Conservation (phyloP, 2,113 vertebrate genomes). For the Gadus chalcogrammus region DNA sequence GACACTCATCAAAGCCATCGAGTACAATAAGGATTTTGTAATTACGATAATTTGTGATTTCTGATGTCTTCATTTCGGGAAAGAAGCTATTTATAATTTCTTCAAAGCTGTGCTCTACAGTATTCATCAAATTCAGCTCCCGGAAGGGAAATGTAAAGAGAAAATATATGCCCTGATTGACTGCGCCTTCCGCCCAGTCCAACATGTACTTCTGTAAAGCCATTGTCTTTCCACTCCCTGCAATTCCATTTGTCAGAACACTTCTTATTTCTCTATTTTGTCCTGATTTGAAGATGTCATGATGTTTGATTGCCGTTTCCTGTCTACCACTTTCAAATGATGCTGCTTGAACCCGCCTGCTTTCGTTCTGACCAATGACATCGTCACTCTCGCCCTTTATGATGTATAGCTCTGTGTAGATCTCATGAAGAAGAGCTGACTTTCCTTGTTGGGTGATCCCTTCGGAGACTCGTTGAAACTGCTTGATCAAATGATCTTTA, state of each 20-base stretch:
- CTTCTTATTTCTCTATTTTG: neutral
- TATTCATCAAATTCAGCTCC: conserved; percentile 44
- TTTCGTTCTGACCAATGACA: conserved; percentile 9
- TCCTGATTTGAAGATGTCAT: conserved; percentile 24
- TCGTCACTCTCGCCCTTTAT: conserved; percentile 31
- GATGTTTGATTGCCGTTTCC: conserved; percentile 37
- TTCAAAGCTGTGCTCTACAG: neutral
- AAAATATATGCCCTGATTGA: neutral
- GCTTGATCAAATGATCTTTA: conserved; percentile 19
- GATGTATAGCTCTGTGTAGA: conserved; percentile 49
- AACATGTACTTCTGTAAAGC: conserved; percentile 49
- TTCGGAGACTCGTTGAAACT: conserved; percentile 25
- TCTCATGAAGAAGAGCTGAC: conserved; percentile 25
- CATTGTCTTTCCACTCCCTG: conserved; percentile 47
- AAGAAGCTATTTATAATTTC: neutral
- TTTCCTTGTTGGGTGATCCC: conserved; percentile 26
- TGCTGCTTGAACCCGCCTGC: neutral
- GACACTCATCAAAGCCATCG: conserved; percentile 53
- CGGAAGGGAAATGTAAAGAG: conserved; percentile 40
- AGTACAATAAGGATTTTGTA: conserved; percentile 29
- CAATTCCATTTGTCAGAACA: conserved; percentile 45
- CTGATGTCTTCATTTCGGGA: conserved; percentile 41
- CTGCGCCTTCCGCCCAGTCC: conserved; percentile 43
- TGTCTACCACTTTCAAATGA: conserved; percentile 28
- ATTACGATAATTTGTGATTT: conserved; percentile 30